phyloP scores from a whole-genome alignment of 2,797 vertebrate genomes.

The Zalophus californianus region DNA sequence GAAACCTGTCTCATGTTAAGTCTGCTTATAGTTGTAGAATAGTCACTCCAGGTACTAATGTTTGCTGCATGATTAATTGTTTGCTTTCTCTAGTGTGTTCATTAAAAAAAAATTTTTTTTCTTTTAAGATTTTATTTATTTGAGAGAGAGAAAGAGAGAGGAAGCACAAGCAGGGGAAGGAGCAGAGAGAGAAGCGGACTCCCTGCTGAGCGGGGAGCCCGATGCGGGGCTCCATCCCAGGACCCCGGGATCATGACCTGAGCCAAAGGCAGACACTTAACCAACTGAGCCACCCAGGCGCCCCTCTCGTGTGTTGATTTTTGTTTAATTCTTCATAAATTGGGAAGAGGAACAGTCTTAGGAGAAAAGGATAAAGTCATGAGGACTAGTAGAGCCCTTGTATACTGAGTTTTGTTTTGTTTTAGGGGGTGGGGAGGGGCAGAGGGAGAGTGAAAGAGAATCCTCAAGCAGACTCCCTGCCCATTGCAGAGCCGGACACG shows the following conservation, averaged over 20 bases:
- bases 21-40: not conserved
- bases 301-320: not conserved
- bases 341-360: not conserved
- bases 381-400: not conserved
- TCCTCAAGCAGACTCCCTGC: too few species aligned
- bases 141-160: too few species aligned
- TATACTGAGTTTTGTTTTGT: not conserved
- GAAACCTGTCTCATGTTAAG: not conserved
- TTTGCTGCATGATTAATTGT: not conserved
- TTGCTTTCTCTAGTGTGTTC: not conserved
- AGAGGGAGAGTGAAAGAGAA: too few species aligned
- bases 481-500: too few species aligned
- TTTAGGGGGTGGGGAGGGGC: too few species aligned
- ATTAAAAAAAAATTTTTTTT: not conserved
- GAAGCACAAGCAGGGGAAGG: too few species aligned
- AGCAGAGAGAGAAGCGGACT: too few species aligned
- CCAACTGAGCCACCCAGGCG: too few species aligned
- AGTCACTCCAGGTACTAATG: not conserved
- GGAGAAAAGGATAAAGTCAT: not conserved
- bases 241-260: too few species aligned
- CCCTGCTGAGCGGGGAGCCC: too few species aligned
- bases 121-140: not conserved
- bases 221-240: too few species aligned
- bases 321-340: slow-evolving; percentile 50
- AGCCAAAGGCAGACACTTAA: too few species aligned